Conservation (phyloP, 1,140 invertebrate genomes). For the Pseudoatta argentina region DNA sequence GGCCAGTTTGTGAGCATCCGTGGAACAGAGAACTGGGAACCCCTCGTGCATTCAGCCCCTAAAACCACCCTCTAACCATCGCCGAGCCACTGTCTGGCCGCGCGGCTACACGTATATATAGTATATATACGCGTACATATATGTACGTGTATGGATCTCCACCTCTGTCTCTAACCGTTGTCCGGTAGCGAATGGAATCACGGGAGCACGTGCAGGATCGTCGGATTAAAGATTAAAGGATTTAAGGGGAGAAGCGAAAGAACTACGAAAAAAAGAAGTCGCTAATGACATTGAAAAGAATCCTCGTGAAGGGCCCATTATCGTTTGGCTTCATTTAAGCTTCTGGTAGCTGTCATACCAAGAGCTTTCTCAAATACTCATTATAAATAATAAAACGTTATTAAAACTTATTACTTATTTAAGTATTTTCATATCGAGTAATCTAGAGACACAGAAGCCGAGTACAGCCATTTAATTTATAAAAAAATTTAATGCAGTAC, state of each 20-base stretch:
- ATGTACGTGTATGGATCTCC: slow-evolving; percentile 24
- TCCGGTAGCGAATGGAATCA: slow-evolving; percentile 59
- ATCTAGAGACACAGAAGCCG: not conserved
- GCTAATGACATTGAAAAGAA: slow-evolving; percentile 54
- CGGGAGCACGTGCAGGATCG: slow-evolving; percentile 60
- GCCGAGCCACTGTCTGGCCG: slow-evolving; percentile 62
- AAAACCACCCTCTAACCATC: slow-evolving; percentile 72
- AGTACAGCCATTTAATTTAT: not conserved
- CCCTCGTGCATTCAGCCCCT: slow-evolving; percentile 74
- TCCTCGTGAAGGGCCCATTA: slow-evolving; percentile 46
- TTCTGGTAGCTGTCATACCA: slow-evolving; percentile 9
- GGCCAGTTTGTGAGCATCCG: slow-evolving; percentile 76
- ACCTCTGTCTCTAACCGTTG: slow-evolving; percentile 13
- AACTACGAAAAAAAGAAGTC: slow-evolving; percentile 51
- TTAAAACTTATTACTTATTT: not conserved
- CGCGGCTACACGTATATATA: slow-evolving; percentile 19
- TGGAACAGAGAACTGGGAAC: slow-evolving; percentile 68
- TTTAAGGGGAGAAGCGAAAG: slow-evolving; percentile 54
- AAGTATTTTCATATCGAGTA: not conserved
- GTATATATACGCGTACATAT: not conserved
- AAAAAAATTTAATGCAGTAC: not conserved
- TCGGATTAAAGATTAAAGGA: slow-evolving; percentile 74
- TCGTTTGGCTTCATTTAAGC: slow-evolving; percentile 55
- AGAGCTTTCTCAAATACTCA: not conserved
- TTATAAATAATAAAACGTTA: not conserved